phyloP scores from a whole-genome alignment of 2,797 vertebrate species.

The Onychomys leucogaster region DNA sequence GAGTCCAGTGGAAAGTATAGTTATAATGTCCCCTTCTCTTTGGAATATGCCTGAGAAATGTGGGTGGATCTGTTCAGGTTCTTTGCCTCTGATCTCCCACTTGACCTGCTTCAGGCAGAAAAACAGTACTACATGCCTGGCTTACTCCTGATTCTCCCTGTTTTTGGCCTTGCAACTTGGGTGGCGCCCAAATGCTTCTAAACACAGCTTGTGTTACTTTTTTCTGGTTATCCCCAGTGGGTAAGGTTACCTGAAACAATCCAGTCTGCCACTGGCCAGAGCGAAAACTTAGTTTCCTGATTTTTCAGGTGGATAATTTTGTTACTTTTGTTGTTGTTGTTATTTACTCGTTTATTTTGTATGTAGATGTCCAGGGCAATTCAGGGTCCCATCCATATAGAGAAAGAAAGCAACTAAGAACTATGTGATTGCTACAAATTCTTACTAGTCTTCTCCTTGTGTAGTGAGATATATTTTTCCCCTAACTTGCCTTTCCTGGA shows the following conservation, averaged over 20 bases:
- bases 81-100: background rate
- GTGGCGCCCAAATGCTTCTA: background rate
- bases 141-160: too few species aligned
- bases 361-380: background rate
- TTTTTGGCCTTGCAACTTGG: background rate
- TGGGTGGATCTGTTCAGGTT: background rate
- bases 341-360: background rate
- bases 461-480: background rate
- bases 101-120: background rate
- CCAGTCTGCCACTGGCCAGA: background rate
- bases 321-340: background rate
- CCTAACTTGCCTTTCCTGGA: background rate
- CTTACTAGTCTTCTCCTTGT: background rate
- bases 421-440: background rate
- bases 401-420: background rate
- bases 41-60: background rate
- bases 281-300: background rate
- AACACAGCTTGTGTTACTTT: background rate
- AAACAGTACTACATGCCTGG: background rate
- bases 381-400: background rate
- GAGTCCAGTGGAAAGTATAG: background rate
- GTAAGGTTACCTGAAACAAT: background rate
- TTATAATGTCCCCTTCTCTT: background rate
- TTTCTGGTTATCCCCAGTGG: background rate
- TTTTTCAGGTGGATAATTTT: background rate